A percentile compares a stretch with the other conserved stretches of the same genome.
phyloP scores from a whole-genome alignment of 2,113 vertebrate genomes.

The Perca flavescens region DNA sequence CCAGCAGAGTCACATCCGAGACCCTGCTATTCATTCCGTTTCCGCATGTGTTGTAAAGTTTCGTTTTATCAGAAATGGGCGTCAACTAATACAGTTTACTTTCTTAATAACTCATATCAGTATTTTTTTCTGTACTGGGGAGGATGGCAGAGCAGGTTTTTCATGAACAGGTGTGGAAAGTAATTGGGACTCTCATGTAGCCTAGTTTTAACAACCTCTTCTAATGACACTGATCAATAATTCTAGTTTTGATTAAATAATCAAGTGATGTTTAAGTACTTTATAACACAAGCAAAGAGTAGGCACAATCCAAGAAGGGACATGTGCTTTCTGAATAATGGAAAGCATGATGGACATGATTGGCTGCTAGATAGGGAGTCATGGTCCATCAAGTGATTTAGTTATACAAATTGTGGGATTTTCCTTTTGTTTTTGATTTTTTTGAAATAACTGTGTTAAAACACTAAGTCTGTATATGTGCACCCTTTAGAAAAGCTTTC shows the following conservation, averaged over 20 bases:
- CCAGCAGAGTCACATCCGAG: background rate
- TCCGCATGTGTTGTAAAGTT: slow-evolving; percentile 67
- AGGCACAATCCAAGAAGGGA: background rate
- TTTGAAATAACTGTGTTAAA: no score
- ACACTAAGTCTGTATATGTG: background rate
- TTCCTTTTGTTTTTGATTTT: background rate
- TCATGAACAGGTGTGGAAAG: background rate
- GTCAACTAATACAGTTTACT: slow-evolving; percentile 26
- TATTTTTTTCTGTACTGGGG: no score
- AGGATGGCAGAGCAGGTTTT: no score
- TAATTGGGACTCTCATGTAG: background rate
- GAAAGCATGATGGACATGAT: background rate
- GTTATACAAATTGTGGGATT: background rate
- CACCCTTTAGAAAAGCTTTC: background rate
- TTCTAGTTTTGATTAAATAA: background rate
- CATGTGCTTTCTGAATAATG: background rate
- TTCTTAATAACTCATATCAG: background rate
- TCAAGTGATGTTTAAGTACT: background rate
- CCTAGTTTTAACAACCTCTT: background rate
- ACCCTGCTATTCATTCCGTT: background rate
- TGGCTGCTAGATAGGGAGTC: background rate
- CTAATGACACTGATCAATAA: background rate
- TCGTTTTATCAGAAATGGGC: slow-evolving; percentile 81
- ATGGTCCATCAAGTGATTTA: background rate
- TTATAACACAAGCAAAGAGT: background rate